Conservation (phyloP, 2,888 invertebrate genomes). For the Oscheius sp. region DNA sequence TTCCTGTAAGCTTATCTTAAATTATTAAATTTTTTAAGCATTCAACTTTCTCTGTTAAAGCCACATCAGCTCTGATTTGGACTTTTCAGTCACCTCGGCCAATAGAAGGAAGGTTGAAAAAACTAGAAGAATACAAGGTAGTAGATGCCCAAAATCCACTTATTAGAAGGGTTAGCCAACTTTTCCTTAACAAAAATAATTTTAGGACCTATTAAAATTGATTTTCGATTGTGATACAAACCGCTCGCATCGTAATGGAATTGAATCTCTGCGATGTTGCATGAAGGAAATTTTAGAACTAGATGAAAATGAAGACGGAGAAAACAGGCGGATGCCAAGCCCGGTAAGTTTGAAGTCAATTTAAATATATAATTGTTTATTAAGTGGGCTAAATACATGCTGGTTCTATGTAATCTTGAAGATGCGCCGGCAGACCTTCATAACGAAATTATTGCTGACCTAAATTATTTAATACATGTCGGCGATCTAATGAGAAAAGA, state of each 20-base stretch:
- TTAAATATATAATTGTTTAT: background rate
- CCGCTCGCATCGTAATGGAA: background rate
- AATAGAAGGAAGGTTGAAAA: background rate
- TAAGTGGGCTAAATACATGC: constrained; percentile 48
- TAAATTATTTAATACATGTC: constrained; percentile 24
- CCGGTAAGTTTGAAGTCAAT: constrained; percentile 4
- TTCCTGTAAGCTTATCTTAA: background rate
- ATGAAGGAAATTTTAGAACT: too few relatives aligned
- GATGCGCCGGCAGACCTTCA: constrained; percentile 28
- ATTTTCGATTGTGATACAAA: background rate
- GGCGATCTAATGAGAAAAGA: constrained; percentile 32
- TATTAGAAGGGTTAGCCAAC: background rate
- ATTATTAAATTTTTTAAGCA: background rate
- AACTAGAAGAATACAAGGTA: background rate
- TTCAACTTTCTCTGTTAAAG: background rate
- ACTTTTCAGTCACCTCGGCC: background rate
- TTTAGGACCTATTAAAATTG: constrained; percentile 1
- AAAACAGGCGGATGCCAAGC: too few relatives aligned
- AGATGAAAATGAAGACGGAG: too few relatives aligned
- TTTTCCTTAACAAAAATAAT: background rate
- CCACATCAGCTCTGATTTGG: constrained; percentile 9
- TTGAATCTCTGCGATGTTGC: background rate
- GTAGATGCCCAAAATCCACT: background rate
- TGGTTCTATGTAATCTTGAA: constrained; percentile 39
- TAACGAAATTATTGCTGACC: constrained; percentile 34